Conservation (phyloP, 2,888 invertebrate species). For the Blastobasis lacticolella region DNA sequence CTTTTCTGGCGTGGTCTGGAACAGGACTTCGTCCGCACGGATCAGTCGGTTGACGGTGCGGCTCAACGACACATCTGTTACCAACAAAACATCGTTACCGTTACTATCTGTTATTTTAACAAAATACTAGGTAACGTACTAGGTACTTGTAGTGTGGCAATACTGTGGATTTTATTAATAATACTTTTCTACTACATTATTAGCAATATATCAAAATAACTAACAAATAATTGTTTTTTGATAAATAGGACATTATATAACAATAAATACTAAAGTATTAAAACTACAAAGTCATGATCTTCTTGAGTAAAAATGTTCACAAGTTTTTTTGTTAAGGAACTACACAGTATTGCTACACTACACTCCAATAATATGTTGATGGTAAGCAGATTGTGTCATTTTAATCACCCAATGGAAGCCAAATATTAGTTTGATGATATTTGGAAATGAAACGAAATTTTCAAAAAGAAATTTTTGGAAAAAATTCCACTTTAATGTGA, state of each 20-base stretch:
- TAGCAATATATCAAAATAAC: too few relatives aligned
- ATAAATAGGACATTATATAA: too few relatives aligned
- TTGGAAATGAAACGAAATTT: slow-evolving; percentile 43
- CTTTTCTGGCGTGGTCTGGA: slow-evolving; percentile 63
- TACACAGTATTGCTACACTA: slow-evolving; percentile 21
- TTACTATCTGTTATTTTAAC: too few relatives aligned
- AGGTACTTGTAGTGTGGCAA: slow-evolving; percentile 1
- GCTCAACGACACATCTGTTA: slow-evolving; percentile 67
- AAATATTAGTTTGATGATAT: slow-evolving; percentile 24
- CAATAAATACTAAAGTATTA: too few relatives aligned
- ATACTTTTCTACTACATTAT: too few relatives aligned
- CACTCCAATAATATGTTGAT: slow-evolving; percentile 19
- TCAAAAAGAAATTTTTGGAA: slow-evolving; percentile 30
- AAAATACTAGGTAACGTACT: neutral
- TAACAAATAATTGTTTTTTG: too few relatives aligned
- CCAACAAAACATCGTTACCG: slow-evolving; percentile 24
- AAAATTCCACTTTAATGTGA: slow-evolving; percentile 54
- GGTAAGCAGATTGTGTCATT: slow-evolving; percentile 67
- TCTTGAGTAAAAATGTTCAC: too few relatives aligned
- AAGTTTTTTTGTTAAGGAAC: too few relatives aligned
- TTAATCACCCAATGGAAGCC: slow-evolving; percentile 48
- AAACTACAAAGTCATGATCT: too few relatives aligned
- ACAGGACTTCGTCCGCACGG: slow-evolving; percentile 62
- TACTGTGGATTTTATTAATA: neutral
- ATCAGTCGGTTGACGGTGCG: slow-evolving; percentile 67